Evolutionary conservation across 1,140 invertebrate genomes (phyloP).

Genomic region (Steinernema feltiae): DNA sequence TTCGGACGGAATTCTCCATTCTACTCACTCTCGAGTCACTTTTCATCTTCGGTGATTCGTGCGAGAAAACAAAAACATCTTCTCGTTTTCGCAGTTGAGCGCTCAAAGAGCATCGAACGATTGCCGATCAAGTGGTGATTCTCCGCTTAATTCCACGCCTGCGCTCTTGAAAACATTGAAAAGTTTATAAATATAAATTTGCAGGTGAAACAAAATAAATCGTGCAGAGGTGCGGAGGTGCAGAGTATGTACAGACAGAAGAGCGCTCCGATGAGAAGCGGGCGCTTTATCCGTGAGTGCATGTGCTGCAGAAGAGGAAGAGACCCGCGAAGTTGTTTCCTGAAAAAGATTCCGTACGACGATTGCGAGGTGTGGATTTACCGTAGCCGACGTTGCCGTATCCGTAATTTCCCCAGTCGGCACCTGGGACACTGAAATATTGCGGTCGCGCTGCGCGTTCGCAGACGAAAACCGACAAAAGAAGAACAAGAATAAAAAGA

Average conservation of each 20-base stretch:
- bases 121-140: background rate
- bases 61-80: background rate
- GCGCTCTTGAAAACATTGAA: background rate
- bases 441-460: background rate
- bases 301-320: conserved; percentile 8
- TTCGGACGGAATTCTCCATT: too few relatives aligned
- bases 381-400: background rate
- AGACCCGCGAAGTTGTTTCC: conserved; percentile 1
- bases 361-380: background rate
- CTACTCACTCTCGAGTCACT: too few relatives aligned
- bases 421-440: background rate
- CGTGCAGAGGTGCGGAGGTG: too few relatives aligned
- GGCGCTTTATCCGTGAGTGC: background rate
- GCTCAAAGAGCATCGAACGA: background rate
- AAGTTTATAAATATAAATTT: background rate
- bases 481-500: background rate
- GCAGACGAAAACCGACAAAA: background rate
- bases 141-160: background rate
- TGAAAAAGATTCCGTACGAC: background rate
- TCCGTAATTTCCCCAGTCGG: background rate
- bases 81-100: background rate
- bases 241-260: background rate
- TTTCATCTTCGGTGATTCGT: background rate
- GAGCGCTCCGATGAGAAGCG: background rate
- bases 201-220: background rate